These are phyloP conservation scores for Condylostylus longicornis DNA, from an alignment of 1,140 invertebrate species.

Conservation along the genomic window DNA sequence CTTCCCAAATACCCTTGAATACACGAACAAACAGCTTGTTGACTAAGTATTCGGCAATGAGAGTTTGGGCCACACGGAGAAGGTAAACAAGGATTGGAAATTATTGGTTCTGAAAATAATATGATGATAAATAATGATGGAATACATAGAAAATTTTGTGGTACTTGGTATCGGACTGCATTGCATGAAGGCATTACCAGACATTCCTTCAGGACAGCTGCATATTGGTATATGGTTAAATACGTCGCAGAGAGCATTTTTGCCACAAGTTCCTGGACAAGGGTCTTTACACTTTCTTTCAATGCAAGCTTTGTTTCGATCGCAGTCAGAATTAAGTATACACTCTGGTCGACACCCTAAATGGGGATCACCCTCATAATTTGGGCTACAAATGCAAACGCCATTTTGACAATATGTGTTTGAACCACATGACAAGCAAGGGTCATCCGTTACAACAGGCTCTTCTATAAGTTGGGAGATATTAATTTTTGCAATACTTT, in stretches of 20 bases:
- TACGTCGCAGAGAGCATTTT: conserved; percentile 51
- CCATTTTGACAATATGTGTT: conserved; percentile 60
- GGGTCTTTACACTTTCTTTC: conserved; percentile 53
- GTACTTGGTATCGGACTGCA: conserved; percentile 30
- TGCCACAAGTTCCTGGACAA: conserved; percentile 52
- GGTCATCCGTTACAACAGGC: conserved; percentile 30
- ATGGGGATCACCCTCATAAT: conserved; percentile 45
- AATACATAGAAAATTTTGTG: neutral
- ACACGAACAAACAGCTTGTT: conserved; percentile 50
- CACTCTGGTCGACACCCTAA: conserved; percentile 61
- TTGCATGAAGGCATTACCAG: conserved; percentile 53
- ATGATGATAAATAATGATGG: conserved; percentile 22
- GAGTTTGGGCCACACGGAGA: conserved; percentile 58
- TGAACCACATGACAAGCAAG: conserved; percentile 17
- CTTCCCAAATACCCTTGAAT: conserved; percentile 49
- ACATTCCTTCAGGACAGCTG: conserved; percentile 44
- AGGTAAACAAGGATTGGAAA: conserved; percentile 41
- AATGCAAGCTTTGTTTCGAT: conserved; percentile 49
- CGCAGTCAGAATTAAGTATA: conserved; percentile 61
- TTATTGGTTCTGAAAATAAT: conserved; percentile 11
- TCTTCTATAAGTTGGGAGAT: conserved; percentile 38
- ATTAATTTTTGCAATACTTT: conserved; percentile 33
- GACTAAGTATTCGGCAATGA: conserved; percentile 42
- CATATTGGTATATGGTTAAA: conserved; percentile 59
- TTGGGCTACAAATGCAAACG: conserved; percentile 43